phyloP scores from a whole-genome alignment of 2,797 vertebrate species.

The Hippoglossus hippoglossus region DNA sequence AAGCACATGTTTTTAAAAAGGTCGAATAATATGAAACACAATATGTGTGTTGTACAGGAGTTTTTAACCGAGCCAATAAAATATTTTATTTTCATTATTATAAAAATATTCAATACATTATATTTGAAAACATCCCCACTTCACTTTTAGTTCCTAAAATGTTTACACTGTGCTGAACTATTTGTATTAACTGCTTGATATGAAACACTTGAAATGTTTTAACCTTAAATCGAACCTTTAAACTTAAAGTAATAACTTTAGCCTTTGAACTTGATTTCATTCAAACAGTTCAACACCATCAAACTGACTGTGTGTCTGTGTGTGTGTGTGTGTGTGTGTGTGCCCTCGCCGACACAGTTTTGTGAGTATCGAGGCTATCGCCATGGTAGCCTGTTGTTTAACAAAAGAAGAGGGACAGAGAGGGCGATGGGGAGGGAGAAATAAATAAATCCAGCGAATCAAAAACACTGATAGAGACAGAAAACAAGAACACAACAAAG shows the following conservation, averaged over 20 bases:
- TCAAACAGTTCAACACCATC: too few species aligned
- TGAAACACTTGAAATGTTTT: neutral
- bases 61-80: too few species aligned
- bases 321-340: conserved; percentile 10
- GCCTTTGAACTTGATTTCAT: neutral
- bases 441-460: neutral
- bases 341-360: conserved; percentile 44
- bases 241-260: too few species aligned
- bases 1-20: too few species aligned
- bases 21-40: too few species aligned
- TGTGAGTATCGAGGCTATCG: conserved; percentile 63
- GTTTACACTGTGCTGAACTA: too few species aligned
- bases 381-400: conserved; percentile 75
- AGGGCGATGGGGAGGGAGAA: neutral
- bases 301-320: neutral
- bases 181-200: neutral
- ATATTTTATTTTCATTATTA: too few species aligned
- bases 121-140: too few species aligned
- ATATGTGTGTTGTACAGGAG: too few species aligned
- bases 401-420: neutral
- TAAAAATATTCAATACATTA: too few species aligned
- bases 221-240: neutral
- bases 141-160: too few species aligned
- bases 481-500: neutral
- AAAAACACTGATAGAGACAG: neutral